These are phyloP conservation scores for Steinernema feltiae DNA, from an alignment of 1,140 invertebrate species.

Conservation along the genomic window DNA sequence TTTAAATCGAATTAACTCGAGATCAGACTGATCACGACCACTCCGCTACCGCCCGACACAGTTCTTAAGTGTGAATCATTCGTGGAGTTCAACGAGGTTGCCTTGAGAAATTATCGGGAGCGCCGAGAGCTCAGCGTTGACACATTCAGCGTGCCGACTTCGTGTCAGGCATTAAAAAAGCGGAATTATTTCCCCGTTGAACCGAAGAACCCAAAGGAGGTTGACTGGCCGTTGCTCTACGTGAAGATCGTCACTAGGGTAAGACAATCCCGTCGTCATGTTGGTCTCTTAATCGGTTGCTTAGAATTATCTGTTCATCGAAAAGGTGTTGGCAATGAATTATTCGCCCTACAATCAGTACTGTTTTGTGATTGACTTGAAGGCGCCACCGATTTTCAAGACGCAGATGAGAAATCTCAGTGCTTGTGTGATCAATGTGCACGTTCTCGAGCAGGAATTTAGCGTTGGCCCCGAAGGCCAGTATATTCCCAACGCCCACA, in stretches of 20 bases:
- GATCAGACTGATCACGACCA: not conserved
- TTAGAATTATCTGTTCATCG: slow-evolving; percentile 3
- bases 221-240: slow-evolving; percentile 1
- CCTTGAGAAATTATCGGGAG: not conserved
- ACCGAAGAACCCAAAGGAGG: not conserved
- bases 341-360: slow-evolving; percentile 9
- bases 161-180: not conserved
- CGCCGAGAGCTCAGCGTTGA: not conserved
- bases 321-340: not conserved
- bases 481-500: not conserved
- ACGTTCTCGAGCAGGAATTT: not conserved
- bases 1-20: not conserved
- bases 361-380: not conserved
- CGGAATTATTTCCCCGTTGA: slow-evolving; percentile 1
- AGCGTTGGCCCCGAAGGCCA: not conserved
- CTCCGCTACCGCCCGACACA: not conserved
- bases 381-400: not conserved
- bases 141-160: not conserved
- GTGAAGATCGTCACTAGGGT: not conserved
- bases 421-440: not conserved
- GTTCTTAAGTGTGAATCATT: not conserved
- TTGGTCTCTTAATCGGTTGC: not conserved
- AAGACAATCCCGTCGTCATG: not conserved
- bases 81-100: slow-evolving; percentile 1
- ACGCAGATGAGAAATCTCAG: not conserved